Base-by-base conservation (phyloP, 2,888 invertebrate genomes). In the Phrixothrix hirtus region DNA sequence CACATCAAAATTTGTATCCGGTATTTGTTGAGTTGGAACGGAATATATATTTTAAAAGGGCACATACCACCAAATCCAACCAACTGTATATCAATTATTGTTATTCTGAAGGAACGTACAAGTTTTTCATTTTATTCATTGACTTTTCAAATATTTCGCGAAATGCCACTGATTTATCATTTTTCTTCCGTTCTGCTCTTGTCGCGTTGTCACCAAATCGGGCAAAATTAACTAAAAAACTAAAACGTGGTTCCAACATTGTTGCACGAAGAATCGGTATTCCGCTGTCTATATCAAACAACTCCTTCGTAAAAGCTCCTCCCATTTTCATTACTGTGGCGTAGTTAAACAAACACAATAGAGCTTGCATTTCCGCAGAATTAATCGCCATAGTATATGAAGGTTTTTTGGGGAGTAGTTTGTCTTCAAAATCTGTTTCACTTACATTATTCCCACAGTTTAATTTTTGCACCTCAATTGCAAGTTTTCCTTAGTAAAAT, bases 201-300 rank as follows among this genome's bases (percentile, higher is more conserved):
- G 60, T 61, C 2, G 37, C 48, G 38, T 48, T 58, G 32, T 61
- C 57, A 29, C 60, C 59, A 32, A 66, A 63, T 1, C 59, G 47
- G 11, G 62, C 21, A 12, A 38, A 52, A 13, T 27, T 31, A 0
- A 44, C 25, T 12, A 61, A 25, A 50, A 57, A 59, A 11, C 17
- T 17, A 15, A 21, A 37, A 5, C 37, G 21, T 37, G 21, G 10
- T n/a, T 37, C 42, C n/a, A 53, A 9, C 58, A 62, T 62, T 13
- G 53, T 49, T 7, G 50, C 47, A 9, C 56, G 42, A 38, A 54
- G 57, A 36, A 53, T 15, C 21, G 31, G 26, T 52, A 26, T 32
- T n/a, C n/a, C n/a, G n/a, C n/a, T n/a, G n/a, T n/a, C n/a, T n/a
- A n/a, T n/a, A n/a, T n/a, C n/a, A n/a, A 46, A 52, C 11, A 46